phyloP scores from a whole-genome alignment of 2,888 invertebrate species.

The Diogma glabrata region DNA sequence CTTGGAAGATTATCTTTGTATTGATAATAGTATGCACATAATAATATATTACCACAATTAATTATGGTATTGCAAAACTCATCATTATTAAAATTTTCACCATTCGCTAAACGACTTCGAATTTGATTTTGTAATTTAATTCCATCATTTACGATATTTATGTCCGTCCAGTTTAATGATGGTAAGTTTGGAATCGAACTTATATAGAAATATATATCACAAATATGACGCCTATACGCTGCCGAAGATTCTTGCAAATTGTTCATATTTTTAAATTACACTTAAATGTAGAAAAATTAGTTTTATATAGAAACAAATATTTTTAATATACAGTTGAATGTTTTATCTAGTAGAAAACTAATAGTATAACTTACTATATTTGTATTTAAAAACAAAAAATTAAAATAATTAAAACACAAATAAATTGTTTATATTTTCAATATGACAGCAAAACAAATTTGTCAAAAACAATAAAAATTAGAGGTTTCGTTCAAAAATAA shows the following conservation, averaged over 20 bases:
- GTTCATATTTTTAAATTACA: not conserved
- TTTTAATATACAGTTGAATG: not conserved
- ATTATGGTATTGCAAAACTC: constrained; percentile 5
- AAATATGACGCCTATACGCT: constrained; percentile 8
- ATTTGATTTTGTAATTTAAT: constrained; percentile 7
- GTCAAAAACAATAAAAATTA: constrained; percentile 7
- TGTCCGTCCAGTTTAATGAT: constrained; percentile 7
- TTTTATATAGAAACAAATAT: not conserved
- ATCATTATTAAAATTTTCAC: constrained; percentile 6
- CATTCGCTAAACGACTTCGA: constrained; percentile 2
- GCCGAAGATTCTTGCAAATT: constrained; percentile 6
- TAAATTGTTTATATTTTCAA: constrained; percentile 7
- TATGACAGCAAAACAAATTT: constrained; percentile 9
- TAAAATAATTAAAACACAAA: too few species aligned
- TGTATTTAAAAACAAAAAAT: not conserved
- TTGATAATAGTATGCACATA: constrained; percentile 6
- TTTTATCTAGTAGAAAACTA: not conserved
- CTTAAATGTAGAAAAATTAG: not conserved
- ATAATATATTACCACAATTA: constrained; percentile 6
- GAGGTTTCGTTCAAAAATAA: constrained; percentile 5
- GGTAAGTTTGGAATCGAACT: constrained; percentile 7
- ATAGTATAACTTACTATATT: constrained; percentile 7
- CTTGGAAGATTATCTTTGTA: constrained; percentile 8
- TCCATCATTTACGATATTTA: constrained; percentile 7
- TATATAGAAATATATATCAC: constrained; percentile 5